A percentile compares a stretch with the other conserved stretches of the same genome.
Conservation (phyloP, 2,888 invertebrate genomes). For the Eucriotettix oculatus region DNA sequence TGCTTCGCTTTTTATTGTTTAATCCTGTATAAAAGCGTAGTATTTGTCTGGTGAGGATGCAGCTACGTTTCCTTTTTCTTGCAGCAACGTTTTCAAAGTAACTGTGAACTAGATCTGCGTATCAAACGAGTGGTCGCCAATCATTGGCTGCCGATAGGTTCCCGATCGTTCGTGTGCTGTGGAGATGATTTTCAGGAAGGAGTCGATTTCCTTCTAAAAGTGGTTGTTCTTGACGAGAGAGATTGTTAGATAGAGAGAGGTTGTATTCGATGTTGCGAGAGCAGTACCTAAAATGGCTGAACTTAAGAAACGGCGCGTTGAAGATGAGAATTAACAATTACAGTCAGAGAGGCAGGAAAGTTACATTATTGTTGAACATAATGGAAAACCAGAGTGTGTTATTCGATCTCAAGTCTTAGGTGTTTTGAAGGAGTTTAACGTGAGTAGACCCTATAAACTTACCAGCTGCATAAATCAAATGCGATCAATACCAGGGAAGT, state of each 20-base stretch:
- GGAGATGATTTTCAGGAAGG: background rate
- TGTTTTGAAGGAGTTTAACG: background rate
- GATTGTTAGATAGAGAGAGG: background rate
- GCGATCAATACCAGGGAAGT: background rate
- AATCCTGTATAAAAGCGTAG: too few species aligned
- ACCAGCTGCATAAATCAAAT: background rate
- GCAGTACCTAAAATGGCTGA: too few species aligned
- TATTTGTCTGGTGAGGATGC: too few species aligned
- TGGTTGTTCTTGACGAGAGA: background rate
- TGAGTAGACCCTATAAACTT: background rate
- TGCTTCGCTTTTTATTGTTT: too few species aligned
- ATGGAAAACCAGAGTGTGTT: background rate
- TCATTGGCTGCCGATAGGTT: background rate
- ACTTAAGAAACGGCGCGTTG: background rate
- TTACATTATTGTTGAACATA: background rate
- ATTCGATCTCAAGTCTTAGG: background rate
- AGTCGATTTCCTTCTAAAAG: background rate
- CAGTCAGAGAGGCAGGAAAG: background rate
- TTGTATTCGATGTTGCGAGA: background rate
- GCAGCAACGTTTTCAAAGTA: too few species aligned
- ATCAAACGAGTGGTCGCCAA: background rate
- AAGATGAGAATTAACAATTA: background rate
- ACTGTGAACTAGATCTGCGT: too few species aligned
- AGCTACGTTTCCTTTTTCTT: too few species aligned
- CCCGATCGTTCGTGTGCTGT: background rate